Evolutionary conservation across 2,797 vertebrate genomes (phyloP).

Genomic region (Tokudaia tokunoshimensis): DNA sequence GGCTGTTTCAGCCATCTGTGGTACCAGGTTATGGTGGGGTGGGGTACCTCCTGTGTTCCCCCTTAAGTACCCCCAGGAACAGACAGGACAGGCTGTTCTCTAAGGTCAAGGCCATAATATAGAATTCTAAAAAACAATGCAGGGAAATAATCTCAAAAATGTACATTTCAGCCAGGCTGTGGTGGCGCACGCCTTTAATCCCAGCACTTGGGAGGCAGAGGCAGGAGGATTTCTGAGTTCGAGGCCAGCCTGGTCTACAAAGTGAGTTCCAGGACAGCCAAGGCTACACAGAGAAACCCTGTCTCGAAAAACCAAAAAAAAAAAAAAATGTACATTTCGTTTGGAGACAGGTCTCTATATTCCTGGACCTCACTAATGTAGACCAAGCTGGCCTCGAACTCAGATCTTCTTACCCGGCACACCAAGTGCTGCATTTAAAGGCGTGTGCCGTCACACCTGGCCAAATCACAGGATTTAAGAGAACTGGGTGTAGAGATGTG

Average conservation of each 20-base stretch:
- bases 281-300: too few relatives aligned
- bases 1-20: too few relatives aligned
- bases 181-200: too few relatives aligned
- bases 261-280: too few relatives aligned
- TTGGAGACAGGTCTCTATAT: not conserved
- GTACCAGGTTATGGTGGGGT: too few relatives aligned
- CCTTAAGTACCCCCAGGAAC: rapidly evolving
- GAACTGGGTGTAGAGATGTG: not conserved
- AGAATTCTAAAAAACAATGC: not conserved
- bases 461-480: not conserved
- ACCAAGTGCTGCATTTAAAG: not conserved
- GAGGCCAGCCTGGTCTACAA: too few relatives aligned
- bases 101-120: rapidly evolving
- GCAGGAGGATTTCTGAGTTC: too few relatives aligned
- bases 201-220: too few relatives aligned
- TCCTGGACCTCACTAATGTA: not conserved
- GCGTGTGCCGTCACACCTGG: not conserved
- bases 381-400: not conserved
- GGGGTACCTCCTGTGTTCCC: rapidly evolving
- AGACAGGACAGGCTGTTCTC: not conserved
- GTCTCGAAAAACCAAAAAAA: too few relatives aligned
- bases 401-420: not conserved
- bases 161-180: too few relatives aligned
- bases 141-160: not conserved
- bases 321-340: not conserved